These are phyloP conservation scores for Clarias batrachus DNA, from an alignment of 2,113 vertebrate species.

Conservation along the genomic window DNA sequence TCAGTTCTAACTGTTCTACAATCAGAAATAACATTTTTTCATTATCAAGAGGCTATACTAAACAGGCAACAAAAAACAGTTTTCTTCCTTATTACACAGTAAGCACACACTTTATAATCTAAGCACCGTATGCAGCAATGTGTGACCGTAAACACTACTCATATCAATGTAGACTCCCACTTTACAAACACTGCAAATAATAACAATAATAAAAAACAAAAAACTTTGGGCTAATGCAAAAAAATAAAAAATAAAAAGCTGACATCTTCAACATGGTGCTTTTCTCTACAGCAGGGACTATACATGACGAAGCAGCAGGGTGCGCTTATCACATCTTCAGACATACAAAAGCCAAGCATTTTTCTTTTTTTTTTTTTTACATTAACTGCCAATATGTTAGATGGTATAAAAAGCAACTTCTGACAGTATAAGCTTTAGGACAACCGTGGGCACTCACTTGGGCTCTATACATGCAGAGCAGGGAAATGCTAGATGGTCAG, in stretches of 20 bases:
- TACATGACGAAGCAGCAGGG: background rate
- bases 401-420: constrained; percentile 3
- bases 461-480: constrained; percentile 24
- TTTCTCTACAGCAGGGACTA: background rate
- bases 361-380: background rate
- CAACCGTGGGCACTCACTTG: constrained; percentile 35
- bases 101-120: background rate
- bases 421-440: background rate
- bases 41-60: background rate
- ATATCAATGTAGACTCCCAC: background rate
- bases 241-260: background rate
- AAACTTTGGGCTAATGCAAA: background rate
- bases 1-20: too few species aligned
- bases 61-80: background rate
- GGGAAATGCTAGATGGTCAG: constrained; percentile 14
- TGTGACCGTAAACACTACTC: background rate
- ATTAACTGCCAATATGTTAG: background rate
- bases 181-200: background rate
- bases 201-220: background rate
- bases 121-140: background rate
- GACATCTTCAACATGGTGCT: background rate
- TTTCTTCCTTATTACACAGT: background rate
- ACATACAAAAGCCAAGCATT: background rate
- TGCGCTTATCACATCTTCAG: background rate
- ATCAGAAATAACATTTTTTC: background rate